A percentile compares a stretch with the other conserved stretches of the same genome.
Evolutionary conservation across 2,888 invertebrate genomes (phyloP).

Genomic region (Parthenolecanium corni): DNA sequence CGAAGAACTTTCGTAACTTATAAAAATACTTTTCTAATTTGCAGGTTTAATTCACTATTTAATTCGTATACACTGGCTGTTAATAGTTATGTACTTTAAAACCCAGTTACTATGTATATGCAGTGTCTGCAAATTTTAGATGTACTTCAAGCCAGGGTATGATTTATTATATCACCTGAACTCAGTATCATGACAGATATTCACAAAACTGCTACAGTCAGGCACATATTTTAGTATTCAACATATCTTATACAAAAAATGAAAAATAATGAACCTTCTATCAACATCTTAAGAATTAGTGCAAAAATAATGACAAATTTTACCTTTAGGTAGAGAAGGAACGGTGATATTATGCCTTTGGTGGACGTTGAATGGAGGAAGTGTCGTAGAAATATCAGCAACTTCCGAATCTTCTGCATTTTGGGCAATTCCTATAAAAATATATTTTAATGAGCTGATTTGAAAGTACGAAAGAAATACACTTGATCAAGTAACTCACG

Average conservation of each 20-base stretch:
- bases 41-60: too few relatives aligned
- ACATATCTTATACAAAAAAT: not conserved
- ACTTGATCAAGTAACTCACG: too few relatives aligned
- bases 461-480: not conserved
- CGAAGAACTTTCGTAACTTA: too few relatives aligned
- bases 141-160: not conserved
- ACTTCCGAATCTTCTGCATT: not conserved
- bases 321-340: conserved; percentile 17
- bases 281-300: not conserved
- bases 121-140: too few relatives aligned
- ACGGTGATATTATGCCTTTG: conserved; percentile 26
- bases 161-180: not conserved
- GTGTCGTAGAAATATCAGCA: conserved; percentile 8
- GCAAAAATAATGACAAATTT: not conserved
- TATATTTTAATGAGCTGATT: not conserved
- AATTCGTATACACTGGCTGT: too few relatives aligned
- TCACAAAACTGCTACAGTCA: not conserved
- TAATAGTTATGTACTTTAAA: too few relatives aligned
- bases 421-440: not conserved
- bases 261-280: not conserved
- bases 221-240: not conserved
- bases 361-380: conserved; percentile 3
- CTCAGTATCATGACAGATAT: not conserved
- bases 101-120: too few relatives aligned
- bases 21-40: too few relatives aligned